Percentiles rank a stretch among this genome's conserved stretches.
Evolutionary conservation across 2,888 invertebrate species (phyloP).

Genomic region (Zygothrica quintamaculata): DNA sequence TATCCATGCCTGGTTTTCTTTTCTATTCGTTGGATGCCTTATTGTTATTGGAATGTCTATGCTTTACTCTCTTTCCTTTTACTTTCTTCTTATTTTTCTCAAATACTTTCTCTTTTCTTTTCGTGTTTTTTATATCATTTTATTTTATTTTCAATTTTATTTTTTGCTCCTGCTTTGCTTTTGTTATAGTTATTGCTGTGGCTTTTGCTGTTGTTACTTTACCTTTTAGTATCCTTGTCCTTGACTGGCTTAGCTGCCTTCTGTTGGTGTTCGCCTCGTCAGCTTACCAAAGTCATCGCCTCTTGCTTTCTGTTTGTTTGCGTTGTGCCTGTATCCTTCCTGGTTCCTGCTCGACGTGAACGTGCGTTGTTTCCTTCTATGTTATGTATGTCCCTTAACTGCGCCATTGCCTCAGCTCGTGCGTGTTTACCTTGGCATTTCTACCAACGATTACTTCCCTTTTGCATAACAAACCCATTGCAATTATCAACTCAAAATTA

Average conservation of each 20-base stretch:
- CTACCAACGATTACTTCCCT: conserved; percentile 5
- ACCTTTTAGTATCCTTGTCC: conserved; percentile 67
- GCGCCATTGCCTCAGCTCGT: conserved; percentile 24
- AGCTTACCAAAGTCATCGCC: conserved; percentile 36
- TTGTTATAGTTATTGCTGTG: conserved; percentile 66
- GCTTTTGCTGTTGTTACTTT: conserved; percentile 65
- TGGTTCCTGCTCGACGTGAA: conserved; percentile 76
- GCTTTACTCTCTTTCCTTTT: conserved; percentile 14
- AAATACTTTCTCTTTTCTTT: background rate
- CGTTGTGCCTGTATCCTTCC: conserved; percentile 67
- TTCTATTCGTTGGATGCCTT: conserved; percentile 44
- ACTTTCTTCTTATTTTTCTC: conserved; percentile 4
- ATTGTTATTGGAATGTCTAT: conserved; percentile 71
- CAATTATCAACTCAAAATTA: conserved; percentile 35
- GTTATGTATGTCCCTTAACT: conserved; percentile 30
- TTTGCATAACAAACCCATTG: conserved; percentile 23
- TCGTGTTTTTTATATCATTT: background rate
- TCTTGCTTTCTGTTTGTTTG: conserved; percentile 70
- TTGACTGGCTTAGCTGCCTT: conserved; percentile 41
- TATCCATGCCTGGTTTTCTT: conserved; percentile 44
- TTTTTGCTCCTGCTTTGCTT: conserved; percentile 21
- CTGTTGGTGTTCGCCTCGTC: conserved; percentile 41
- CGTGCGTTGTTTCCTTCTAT: conserved; percentile 73
- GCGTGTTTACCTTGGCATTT: conserved; percentile 44
- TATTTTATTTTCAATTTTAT: conserved; percentile 20